Evolutionary conservation across 2,888 invertebrate genomes (phyloP).

Genomic region (Apocheima hispidaria): DNA sequence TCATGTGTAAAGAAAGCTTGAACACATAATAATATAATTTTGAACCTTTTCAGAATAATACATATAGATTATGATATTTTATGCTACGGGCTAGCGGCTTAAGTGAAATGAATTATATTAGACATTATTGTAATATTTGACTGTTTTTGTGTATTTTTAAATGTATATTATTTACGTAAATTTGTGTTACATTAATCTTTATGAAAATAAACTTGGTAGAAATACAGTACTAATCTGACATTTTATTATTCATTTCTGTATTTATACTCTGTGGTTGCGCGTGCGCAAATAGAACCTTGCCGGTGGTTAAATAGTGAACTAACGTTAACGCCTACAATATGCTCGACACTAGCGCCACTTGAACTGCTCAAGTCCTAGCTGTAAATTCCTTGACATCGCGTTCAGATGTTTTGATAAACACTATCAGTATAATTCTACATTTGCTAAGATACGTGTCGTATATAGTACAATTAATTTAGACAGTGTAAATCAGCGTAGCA

Average conservation of each 20-base stretch:
- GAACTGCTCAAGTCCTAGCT: not conserved
- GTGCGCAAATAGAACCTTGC: constrained; percentile 19
- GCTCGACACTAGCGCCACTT: constrained; percentile 31
- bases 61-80: not conserved
- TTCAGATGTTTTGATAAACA: constrained; percentile 37
- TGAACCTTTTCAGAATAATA: not conserved
- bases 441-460: constrained; percentile 31
- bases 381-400: not conserved
- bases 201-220: not conserved
- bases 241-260: not conserved
- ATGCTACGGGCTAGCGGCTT: constrained; percentile 11
- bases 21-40: not conserved
- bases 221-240: not conserved
- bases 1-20: no score
- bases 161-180: not conserved
- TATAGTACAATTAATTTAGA: not conserved
- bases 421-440: constrained; percentile 38
- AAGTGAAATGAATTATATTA: constrained; percentile 8
- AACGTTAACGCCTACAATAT: not conserved
- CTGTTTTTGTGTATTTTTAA: not conserved
- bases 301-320: constrained; percentile 21
- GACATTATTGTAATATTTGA: not conserved
- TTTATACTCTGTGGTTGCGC: constrained; percentile 28
- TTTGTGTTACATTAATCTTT: not conserved
- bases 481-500: constrained; percentile 40